phyloP scores from a whole-genome alignment of 2,888 invertebrate species.

The Aspidiotus rigidus region DNA sequence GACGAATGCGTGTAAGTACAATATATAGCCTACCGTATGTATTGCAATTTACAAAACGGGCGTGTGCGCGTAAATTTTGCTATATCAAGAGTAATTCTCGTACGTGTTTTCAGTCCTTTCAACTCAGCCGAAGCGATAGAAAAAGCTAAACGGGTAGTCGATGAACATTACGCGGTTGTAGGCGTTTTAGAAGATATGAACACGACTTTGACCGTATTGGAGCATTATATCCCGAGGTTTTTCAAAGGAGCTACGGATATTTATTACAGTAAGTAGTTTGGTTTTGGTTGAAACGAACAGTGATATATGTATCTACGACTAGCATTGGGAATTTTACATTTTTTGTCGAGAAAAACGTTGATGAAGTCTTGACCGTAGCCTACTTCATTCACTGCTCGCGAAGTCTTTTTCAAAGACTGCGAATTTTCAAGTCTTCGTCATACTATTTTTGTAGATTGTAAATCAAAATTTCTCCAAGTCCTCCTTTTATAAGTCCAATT shows the following conservation, averaged over 20 bases:
- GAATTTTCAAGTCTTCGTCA: no score
- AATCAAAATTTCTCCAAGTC: no score
- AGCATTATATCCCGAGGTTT: conserved; percentile 74
- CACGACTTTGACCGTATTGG: conserved; percentile 72
- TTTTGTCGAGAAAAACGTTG: no score
- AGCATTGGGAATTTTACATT: no score
- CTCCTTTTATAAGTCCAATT: no score
- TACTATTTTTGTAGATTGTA: no score
- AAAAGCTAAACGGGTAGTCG: conserved; percentile 73
- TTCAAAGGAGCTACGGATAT: conserved; percentile 67
- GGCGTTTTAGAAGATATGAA: conserved; percentile 82
- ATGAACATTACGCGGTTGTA: conserved; percentile 78
- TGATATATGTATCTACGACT: no score
- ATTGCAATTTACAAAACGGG: neutral
- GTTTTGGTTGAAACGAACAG: no score
- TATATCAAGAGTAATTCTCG: neutral
- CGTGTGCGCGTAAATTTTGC: neutral
- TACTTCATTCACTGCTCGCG: no score
- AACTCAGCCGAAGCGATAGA: conserved; percentile 74
- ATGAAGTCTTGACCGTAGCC: no score
- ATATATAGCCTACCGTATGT: neutral
- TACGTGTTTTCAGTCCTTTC: conserved; percentile 57
- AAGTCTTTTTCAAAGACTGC: no score
- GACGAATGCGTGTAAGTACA: conserved; percentile 67
- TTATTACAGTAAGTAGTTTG: conserved; percentile 60